Percentiles rank a stretch among this genome's conserved stretches.
Evolutionary conservation across 1,140 invertebrate species (phyloP).

Genomic region (Lethrus apterus): DNA sequence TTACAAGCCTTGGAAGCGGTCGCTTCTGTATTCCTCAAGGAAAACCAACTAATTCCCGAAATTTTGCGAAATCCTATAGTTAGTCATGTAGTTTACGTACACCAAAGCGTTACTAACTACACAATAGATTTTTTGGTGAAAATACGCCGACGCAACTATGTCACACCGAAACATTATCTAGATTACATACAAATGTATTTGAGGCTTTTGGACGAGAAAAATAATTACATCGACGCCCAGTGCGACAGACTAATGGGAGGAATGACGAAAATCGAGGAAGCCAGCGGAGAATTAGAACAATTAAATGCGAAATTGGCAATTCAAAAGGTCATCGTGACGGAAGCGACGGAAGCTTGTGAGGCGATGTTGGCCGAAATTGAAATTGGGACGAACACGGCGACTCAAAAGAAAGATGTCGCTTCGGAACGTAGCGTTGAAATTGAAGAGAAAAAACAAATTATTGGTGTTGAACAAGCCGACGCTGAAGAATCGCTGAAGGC

Average conservation of each 20-base stretch:
- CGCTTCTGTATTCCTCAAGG: conserved; percentile 68
- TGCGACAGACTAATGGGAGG: conserved; percentile 63
- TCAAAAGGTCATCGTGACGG: conserved; percentile 68
- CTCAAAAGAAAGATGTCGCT: conserved; percentile 69
- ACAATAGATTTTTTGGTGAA: conserved; percentile 63
- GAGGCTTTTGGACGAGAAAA: conserved; percentile 61
- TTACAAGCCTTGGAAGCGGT: conserved; percentile 79
- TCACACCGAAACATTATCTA: conserved; percentile 85
- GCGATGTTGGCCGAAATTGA: conserved; percentile 59
- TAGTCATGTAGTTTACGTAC: conserved; percentile 76
- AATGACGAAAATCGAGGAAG: conserved; percentile 71
- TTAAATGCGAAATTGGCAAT: conserved; percentile 66
- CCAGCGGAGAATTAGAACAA: conserved; percentile 61
- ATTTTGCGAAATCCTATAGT: conserved; percentile 56
- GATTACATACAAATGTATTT: conserved; percentile 77
- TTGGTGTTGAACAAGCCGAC: conserved; percentile 70
- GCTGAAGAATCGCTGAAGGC: conserved; percentile 69
- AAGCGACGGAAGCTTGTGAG: conserved; percentile 70
- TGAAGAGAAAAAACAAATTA: conserved; percentile 67
- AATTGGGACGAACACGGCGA: conserved; percentile 43
- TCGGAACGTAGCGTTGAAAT: conserved; percentile 72
- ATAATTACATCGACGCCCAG: conserved; percentile 57
- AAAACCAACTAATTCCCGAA: conserved; percentile 41
- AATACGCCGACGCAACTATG: conserved; percentile 69
- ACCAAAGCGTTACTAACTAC: conserved; percentile 63